These are phyloP conservation scores for Acleris emargana DNA, from an alignment of 2,888 invertebrate genomes.

Conservation along the genomic window DNA sequence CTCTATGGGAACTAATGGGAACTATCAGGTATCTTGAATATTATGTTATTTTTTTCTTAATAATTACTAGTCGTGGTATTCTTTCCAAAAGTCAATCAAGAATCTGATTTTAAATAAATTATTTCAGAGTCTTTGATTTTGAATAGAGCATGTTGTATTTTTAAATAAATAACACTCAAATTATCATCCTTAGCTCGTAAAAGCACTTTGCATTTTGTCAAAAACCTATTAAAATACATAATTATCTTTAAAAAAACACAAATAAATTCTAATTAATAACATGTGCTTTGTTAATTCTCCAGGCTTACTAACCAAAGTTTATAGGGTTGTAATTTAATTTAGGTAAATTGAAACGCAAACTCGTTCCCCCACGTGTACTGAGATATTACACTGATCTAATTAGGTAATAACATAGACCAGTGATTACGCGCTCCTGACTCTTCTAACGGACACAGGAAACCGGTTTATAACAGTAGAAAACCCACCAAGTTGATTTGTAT, in stretches of 20 bases:
- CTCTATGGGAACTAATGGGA: conserved; percentile 57
- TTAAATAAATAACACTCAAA: too few species aligned
- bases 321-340: conserved; percentile 14
- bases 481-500: background rate
- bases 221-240: too few species aligned
- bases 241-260: too few species aligned
- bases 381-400: conserved; percentile 19
- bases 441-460: conserved; percentile 6
- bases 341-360: conserved; percentile 5
- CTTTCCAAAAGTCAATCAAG: too few species aligned
- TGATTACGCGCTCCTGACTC: conserved; percentile 16
- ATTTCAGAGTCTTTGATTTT: too few species aligned
- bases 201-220: too few species aligned
- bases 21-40: conserved; percentile 63
- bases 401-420: conserved; percentile 17
- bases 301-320: conserved; percentile 4
- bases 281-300: background rate
- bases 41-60: background rate
- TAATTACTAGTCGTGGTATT: too few species aligned
- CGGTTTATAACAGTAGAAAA: background rate
- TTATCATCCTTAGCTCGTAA: too few species aligned
- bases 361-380: background rate
- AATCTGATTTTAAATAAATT: too few species aligned
- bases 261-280: background rate
- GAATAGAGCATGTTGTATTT: too few species aligned